Conservation (phyloP, 2,888 invertebrate genomes). For the Eustalomyia histrio region DNA sequence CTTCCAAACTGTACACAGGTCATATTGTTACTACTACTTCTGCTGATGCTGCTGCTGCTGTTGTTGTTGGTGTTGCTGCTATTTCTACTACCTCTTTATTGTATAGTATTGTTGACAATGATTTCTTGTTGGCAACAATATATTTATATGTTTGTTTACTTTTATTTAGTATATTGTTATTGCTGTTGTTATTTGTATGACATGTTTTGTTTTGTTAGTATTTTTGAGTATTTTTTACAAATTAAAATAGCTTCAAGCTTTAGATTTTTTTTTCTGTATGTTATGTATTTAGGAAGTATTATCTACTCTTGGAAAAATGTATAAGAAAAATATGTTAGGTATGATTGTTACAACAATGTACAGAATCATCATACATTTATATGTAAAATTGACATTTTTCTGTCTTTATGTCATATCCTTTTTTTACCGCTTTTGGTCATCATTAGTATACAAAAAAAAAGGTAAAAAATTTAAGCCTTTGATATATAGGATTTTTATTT, state of each 20-base stretch:
- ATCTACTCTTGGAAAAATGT: slow-evolving; percentile 36
- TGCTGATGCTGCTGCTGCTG: slow-evolving; percentile 6
- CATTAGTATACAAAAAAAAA: neutral
- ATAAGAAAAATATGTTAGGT: slow-evolving; percentile 16
- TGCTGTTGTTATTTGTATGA: slow-evolving; percentile 68
- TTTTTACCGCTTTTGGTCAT: slow-evolving; percentile 37
- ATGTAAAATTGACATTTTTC: slow-evolving; percentile 36
- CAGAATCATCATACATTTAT: neutral
- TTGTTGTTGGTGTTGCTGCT: slow-evolving; percentile 5
- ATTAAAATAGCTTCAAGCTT: slow-evolving; percentile 62
- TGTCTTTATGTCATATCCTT: slow-evolving; percentile 19
- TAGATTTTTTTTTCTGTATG: neutral
- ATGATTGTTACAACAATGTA: neutral
- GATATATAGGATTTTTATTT: neutral
- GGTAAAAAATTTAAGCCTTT: neutral
- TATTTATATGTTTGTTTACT: slow-evolving; percentile 61
- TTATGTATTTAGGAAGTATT: slow-evolving; percentile 14
- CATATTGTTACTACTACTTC: slow-evolving; percentile 38
- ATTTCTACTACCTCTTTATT: neutral
- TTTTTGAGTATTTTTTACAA: slow-evolving; percentile 49
- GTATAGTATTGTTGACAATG: slow-evolving; percentile 62
- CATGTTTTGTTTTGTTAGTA: slow-evolving; percentile 67
- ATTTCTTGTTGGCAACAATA: slow-evolving; percentile 62
- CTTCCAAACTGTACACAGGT: slow-evolving; percentile 49
- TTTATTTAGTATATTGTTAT: slow-evolving; percentile 54